phyloP scores from a whole-genome alignment of 2,113 vertebrate species.

The Picathartes gymnocephalus region DNA sequence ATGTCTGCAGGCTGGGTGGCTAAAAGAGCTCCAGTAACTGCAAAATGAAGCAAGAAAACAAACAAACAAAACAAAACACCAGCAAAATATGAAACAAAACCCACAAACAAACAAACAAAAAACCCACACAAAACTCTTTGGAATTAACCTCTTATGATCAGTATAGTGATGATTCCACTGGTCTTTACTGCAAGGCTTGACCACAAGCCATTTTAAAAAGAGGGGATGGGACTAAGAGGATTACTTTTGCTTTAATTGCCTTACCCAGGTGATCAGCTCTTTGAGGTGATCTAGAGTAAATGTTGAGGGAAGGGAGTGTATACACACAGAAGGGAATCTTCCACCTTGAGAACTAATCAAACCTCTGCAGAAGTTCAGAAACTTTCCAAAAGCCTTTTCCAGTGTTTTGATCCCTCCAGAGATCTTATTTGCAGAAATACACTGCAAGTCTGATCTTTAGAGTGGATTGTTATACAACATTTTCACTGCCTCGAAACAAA shows the following conservation, averaged over 20 bases:
- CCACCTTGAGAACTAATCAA: neutral
- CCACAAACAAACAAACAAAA: neutral
- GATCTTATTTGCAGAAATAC: neutral
- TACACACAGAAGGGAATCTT: neutral
- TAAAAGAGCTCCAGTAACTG: neutral
- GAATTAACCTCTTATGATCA: neutral
- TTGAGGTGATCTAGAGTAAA: neutral
- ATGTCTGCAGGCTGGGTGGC: neutral
- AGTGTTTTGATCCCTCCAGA: neutral
- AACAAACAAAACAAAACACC: neutral
- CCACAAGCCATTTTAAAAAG: neutral
- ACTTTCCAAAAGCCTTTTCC: neutral
- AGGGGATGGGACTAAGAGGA: fast-evolving
- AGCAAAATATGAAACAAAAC: neutral
- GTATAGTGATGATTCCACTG: neutral
- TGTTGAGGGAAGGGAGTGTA: neutral
- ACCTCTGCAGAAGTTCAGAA: neutral
- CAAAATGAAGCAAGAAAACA: neutral
- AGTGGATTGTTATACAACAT: neutral
- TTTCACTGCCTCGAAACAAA: neutral
- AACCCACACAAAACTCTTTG: neutral
- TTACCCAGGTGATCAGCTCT: neutral
- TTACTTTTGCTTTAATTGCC: neutral
- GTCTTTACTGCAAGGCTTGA: neutral
- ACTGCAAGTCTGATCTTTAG: neutral